Base-by-base conservation (phyloP, 2,113 vertebrate genomes). In the Speoplatyrhinus poulsoni region DNA sequence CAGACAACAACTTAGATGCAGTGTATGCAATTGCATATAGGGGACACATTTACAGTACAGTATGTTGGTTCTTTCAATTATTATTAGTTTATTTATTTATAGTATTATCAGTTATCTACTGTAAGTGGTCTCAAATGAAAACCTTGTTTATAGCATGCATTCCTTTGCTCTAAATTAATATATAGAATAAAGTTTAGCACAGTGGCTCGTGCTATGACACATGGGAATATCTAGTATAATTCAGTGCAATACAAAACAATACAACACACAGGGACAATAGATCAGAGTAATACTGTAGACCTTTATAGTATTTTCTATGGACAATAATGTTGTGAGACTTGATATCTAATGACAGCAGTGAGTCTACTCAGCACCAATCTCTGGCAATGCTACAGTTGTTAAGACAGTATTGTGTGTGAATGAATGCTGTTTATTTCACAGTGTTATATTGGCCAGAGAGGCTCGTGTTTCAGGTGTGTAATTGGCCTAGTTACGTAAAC, bases 101-200 rank as follows among this genome's bases (percentile, higher is more conserved):
- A 54, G 17, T 2, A 15, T 60, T 69, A 46, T 50, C 69, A 64
- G 15, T 60, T 69, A 46, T 50, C 69, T 62, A 57, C 72, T 65
- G 62, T 55, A 64, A 4, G 26, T 26, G 26, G 26, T 26, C 26
- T 26, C 66, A 49, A 50, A 57, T 64, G n/a, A 50, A 19, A 62
- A 70, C 62, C n/a, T 57, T 61, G 16, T 64, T 71, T 50, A 46
- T 76, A 72, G n/a, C n/a, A n/a, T n/a, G 52, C 63, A 73, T 59
- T 57, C 58, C 32, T 73, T 62, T 74, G 49, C 61, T 54, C 46
- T 26, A 69, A 66, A 81, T 83, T 62, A 60, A 72, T 67, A 59
- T 17, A 66, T 81, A 65, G 17, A 70, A 19, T 26, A 26, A 26
- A 1, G 26, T 26, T 26, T 19, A 19, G 19, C 2, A 19, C 26